These are phyloP conservation scores for Plestiodon gilberti DNA, from an alignment of 2,113 vertebrate genomes.

Conservation along the genomic window DNA sequence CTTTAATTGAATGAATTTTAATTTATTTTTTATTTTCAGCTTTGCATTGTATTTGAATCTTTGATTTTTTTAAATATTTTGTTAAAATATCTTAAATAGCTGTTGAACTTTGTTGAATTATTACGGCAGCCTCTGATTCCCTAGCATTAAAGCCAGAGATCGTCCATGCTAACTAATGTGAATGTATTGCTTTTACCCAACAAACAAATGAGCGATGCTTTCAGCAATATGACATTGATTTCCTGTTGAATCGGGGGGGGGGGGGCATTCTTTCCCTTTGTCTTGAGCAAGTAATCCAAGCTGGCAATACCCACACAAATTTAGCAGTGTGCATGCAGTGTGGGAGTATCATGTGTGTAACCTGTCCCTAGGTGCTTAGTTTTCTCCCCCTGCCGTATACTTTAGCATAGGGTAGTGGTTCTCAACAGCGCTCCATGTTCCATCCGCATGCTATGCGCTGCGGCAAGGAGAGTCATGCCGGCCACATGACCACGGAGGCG, in stretches of 20 bases:
- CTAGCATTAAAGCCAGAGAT: not conserved
- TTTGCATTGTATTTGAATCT: not conserved
- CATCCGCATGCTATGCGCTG: no score
- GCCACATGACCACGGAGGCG: no score
- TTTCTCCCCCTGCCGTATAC: not conserved
- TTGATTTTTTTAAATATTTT: not conserved
- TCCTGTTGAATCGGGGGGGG: not conserved
- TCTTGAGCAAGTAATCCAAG: not conserved
- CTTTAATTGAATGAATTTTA: not conserved
- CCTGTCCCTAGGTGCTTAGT: not conserved
- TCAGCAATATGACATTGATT: not conserved
- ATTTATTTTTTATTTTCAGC: not conserved
- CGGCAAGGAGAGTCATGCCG: no score
- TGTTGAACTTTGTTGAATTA: not conserved
- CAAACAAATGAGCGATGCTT: not conserved
- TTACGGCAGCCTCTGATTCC: not conserved
- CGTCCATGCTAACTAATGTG: not conserved
- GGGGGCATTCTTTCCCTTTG: not conserved
- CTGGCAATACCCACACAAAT: not conserved
- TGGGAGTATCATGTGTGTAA: no score
- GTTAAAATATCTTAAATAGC: not conserved
- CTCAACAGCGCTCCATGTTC: no score
- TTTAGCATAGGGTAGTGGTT: no score
- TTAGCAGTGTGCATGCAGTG: not conserved
- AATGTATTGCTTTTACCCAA: not conserved